Evolutionary conservation across 2,797 vertebrate genomes (phyloP).

Genomic region (Trachurus trachurus): DNA sequence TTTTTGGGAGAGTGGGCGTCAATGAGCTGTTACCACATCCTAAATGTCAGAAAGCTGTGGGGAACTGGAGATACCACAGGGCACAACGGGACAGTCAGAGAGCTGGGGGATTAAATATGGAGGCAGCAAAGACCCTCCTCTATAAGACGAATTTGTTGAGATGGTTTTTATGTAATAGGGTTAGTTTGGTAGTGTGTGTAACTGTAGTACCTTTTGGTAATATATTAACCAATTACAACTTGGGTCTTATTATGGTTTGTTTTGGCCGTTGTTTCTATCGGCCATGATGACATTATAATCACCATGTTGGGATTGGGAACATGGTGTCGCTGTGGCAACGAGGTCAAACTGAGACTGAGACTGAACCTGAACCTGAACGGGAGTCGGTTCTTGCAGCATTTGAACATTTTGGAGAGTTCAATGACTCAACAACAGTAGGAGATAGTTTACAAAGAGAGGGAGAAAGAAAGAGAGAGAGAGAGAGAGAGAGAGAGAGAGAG

Average conservation of each 20-base stretch:
- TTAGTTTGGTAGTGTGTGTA: no score
- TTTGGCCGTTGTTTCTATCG: conserved; percentile 1
- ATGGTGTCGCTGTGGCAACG: background rate
- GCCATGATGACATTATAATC: background rate
- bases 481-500: background rate
- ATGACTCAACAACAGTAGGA: background rate
- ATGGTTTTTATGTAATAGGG: background rate
- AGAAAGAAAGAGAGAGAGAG: background rate
- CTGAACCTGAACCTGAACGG: background rate
- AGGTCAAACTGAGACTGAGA: background rate
- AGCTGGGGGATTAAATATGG: background rate
- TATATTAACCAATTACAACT: background rate
- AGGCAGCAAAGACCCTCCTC: background rate
- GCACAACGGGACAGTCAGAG: background rate
- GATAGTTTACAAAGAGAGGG: background rate
- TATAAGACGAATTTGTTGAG: background rate
- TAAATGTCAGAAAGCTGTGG: background rate
- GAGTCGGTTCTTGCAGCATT: background rate
- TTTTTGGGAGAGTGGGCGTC: background rate
- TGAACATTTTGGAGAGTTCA: background rate
- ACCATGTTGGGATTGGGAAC: background rate
- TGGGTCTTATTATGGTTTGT: background rate
- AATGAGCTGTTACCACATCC: background rate
- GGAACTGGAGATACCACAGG: background rate
- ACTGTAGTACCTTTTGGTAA: no score